phyloP scores from a whole-genome alignment of 2,113 vertebrate genomes.

The Enhydra lutris region DNA sequence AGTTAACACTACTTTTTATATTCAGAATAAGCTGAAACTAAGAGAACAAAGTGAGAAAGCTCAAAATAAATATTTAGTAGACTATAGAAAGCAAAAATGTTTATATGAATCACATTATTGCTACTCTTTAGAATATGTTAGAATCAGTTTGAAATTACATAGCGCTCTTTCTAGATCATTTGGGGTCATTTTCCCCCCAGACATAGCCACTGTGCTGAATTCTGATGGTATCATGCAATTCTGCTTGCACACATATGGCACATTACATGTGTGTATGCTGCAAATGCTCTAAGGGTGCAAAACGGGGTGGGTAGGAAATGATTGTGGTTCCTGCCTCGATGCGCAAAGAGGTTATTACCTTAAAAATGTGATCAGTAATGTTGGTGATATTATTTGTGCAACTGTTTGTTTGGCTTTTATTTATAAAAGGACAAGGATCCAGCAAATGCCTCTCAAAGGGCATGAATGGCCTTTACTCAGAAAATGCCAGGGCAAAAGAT shows the following conservation, averaged over 20 bases:
- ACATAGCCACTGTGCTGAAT: not conserved
- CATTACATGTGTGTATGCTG: not conserved
- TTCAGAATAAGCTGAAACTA: not conserved
- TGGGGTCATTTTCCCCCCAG: not conserved
- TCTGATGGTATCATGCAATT: not conserved
- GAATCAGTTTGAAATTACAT: conserved; percentile 45
- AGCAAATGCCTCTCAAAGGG: not conserved
- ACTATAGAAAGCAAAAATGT: not conserved
- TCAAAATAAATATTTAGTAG: conserved; percentile 29
- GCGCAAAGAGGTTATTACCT: not conserved
- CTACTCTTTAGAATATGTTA: not conserved
- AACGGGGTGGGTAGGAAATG: not conserved
- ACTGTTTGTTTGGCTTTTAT: conserved; percentile 59
- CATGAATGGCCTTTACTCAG: not conserved
- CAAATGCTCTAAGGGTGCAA: not conserved
- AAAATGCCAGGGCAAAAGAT: not conserved
- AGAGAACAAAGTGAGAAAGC: not conserved
- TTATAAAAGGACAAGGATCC: not conserved
- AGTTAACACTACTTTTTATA: not conserved
- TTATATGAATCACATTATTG: not conserved
- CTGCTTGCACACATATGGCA: not conserved
- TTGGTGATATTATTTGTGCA: not conserved
- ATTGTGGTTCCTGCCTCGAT: not conserved
- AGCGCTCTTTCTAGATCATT: not conserved
- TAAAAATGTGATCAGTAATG: not conserved